Base-by-base conservation (phyloP, 2,888 invertebrate genomes). In the Chironomus tentans region DNA sequence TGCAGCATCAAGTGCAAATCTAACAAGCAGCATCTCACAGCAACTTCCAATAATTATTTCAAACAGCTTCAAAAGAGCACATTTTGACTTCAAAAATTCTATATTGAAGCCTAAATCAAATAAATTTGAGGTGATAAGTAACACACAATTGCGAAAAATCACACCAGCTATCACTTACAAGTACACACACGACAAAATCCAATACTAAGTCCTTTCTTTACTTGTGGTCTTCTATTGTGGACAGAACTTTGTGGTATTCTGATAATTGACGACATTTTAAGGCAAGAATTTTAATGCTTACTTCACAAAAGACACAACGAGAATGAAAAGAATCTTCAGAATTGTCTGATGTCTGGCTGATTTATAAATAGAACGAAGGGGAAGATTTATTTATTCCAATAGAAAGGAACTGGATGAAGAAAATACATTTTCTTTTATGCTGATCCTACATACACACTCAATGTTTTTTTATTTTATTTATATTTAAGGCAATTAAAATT, bases 31-130 rank as follows among this genome's bases (percentile, higher is more conserved):
- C 76, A 91, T 92, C 82, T 94, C 93, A 80, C 94, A 94, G 71
- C 94, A 85, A n/a, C 90, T 90, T 38, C 93, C 93, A 79, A 94
- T 83, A 80, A 92, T 85, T 79, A 92, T 87, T 87, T 94, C 91
- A 78, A 88, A 85, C 3, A 93, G 81, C 84, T 94, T 94, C 70
- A 93, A 84, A 24, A 92, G 81, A 21, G 94, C 94, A 47, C 90
- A 88, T 78, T 89, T 87, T 0, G 91, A 88, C 65, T 88, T 89
- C n/a, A 94, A 83, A 82, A 93, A 92, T 61, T 89, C 89, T 73
- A 93, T 86, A 82, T 94, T 90, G 76, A 94, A 84, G 81, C 71
- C 71, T 71, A 21, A 47, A 46, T n/a, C 38, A 38, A 38, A 38
- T 2, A 38, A 2, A 38, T 10, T 10, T 38, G 38, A 38, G 38